Evolutionary conservation across 2,113 vertebrate genomes (phyloP).

Genomic region (Pampusana beccarii): DNA sequence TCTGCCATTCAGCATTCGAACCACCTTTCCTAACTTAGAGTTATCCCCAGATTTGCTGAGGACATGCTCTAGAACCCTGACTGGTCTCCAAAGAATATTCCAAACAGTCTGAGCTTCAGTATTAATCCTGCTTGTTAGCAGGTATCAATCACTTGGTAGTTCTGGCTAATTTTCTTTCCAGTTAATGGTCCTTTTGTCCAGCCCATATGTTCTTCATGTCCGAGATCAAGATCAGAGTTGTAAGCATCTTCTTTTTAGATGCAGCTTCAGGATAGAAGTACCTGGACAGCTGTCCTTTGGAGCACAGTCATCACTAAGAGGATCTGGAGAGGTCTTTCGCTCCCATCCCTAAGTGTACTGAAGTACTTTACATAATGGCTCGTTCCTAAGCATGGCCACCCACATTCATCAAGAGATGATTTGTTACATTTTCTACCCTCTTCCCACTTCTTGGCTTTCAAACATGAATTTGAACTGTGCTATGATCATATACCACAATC

Average conservation of each 20-base stretch:
- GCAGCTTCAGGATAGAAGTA: neutral
- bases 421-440: neutral
- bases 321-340: neutral
- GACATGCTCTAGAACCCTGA: neutral
- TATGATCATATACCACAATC: neutral
- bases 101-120: neutral
- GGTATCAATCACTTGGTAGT: neutral
- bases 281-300: neutral
- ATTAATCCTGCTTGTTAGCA: neutral
- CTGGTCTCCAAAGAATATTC: neutral
- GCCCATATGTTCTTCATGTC: neutral
- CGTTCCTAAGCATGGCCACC: neutral
- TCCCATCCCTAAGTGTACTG: neutral
- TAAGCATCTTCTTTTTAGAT: neutral
- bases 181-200: neutral
- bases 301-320: neutral
- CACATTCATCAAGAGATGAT: neutral
- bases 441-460: neutral
- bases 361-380: neutral
- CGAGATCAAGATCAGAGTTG: neutral
- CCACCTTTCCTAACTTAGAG: neutral
- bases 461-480: neutral
- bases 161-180: neutral
- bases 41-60: neutral
- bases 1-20: neutral